Base-by-base conservation (phyloP, 2,797 vertebrate genomes). In the Dipus sagitta region DNA sequence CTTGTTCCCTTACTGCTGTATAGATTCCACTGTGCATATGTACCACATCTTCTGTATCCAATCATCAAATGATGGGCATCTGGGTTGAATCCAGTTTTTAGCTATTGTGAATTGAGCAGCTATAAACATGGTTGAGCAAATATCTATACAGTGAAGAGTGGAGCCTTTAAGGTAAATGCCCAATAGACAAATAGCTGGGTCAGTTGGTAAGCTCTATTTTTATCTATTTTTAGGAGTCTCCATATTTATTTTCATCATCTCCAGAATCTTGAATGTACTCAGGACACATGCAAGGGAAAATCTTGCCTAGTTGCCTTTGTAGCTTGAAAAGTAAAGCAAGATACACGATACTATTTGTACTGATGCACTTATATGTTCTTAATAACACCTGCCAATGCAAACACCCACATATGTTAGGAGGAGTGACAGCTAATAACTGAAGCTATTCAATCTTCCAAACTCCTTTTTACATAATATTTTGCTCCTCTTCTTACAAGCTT, bases 231-330 rank as follows among this genome's bases (percentile, higher is more conserved):
- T 38, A 38, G 38, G 38, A 38, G 38, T 38, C 38, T 38, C 38
- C 38, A 38, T 38, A 38, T 38, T 38, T 38, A 38, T 38, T 38
- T 38, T 38, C 38, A 38, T 38, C 4, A 26, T 72, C 58, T 71
- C 68, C 32, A 54, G 47, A 71, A 52, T 87, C 92, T 92, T 32
- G 79, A 3, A n/a, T 86, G 26, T 78, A 18, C 11, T 65, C 80
- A 92, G 91, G 92, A 76, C 34, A 83, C 47, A n/a, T 62, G 58
- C 26, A 80, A 76, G 67, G 75, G 67, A 32, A 79, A 88, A 76
- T 4, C 20, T 18, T 64, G 24, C 34, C 20, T 64, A 72, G 76
- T 21, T 58, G 30, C 88, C n/a, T 75, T 92, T 84, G 47, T 54
- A 65, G 28, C 12, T 6, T 72, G 52, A 65, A 95, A 81, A 21